phyloP scores from a whole-genome alignment of 2,888 invertebrate genomes.

The Pyrrhia umbra region DNA sequence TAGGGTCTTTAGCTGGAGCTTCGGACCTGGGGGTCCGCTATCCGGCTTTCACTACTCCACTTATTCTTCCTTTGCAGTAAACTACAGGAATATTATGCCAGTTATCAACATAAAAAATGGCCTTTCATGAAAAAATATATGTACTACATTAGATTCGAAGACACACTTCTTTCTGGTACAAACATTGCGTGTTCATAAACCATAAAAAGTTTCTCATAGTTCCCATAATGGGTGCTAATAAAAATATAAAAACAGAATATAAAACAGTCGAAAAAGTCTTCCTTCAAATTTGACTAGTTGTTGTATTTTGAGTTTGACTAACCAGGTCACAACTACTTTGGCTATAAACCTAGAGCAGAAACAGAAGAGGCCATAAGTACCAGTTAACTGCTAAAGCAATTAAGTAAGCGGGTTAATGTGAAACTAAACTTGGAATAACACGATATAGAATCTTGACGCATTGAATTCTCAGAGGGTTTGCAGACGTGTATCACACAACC shows the following conservation, averaged over 20 bases:
- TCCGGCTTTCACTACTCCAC: too few species aligned
- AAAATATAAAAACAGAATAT: constrained; percentile 43
- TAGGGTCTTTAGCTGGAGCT: too few species aligned
- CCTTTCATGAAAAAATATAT: constrained; percentile 6
- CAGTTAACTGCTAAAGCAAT: constrained; percentile 57
- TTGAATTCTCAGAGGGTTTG: constrained; percentile 3
- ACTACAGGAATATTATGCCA: not conserved
- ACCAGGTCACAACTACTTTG: constrained; percentile 25
- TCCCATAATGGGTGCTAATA: constrained; percentile 40
- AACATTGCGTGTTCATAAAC: constrained; percentile 39
- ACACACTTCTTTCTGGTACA: constrained; percentile 30
- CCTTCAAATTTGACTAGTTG: constrained; percentile 17
- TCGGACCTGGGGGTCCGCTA: too few species aligned
- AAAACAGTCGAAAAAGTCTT: constrained; percentile 35
- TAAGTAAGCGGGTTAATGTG: constrained; percentile 55
- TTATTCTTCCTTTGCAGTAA: too few species aligned
- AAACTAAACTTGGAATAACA: constrained; percentile 27
- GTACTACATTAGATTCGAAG: constrained; percentile 13
- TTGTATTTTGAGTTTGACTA: constrained; percentile 7
- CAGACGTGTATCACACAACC: constrained; percentile 11
- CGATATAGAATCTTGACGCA: constrained; percentile 11
- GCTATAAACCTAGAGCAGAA: constrained; percentile 38
- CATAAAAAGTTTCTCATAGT: constrained; percentile 45
- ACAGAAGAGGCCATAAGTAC: constrained; percentile 39
- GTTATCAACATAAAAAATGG: not conserved